A percentile compares a stretch with the other conserved stretches of the same genome.
Evolutionary conservation across 1,140 invertebrate genomes (phyloP).

Genomic region (Tetramorium simillimum): DNA sequence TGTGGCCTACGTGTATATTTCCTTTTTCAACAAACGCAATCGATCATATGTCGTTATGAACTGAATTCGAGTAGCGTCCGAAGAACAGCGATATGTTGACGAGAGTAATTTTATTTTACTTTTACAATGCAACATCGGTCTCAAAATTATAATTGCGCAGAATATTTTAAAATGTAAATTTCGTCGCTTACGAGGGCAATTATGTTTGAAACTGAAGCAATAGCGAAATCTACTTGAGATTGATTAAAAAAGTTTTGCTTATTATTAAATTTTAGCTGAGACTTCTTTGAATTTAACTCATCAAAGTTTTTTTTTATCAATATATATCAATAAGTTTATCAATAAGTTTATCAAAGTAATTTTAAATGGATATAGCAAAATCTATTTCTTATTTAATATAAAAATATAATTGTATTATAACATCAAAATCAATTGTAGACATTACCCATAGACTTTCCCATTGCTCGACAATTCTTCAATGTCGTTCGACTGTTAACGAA

Average conservation of each 20-base stretch:
- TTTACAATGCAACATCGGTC: neutral
- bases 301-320: neutral
- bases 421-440: too few species aligned
- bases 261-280: neutral
- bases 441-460: neutral
- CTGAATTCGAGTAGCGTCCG: neutral
- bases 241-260: neutral
- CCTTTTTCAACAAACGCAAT: slow-evolving; percentile 17
- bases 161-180: neutral
- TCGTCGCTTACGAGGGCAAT: neutral
- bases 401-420: neutral
- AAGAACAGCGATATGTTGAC: neutral
- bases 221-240: neutral
- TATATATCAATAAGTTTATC: too few species aligned
- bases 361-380: neutral
- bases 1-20: slow-evolving; percentile 17
- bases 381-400: neutral
- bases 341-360: too few species aligned
- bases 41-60: neutral
- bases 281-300: neutral
- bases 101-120: neutral
- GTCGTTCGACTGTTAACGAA: neutral
- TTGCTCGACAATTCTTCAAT: neutral
- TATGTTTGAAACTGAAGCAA: neutral
- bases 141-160: neutral